These are phyloP conservation scores for Philotrypesis tridentata DNA, from an alignment of 1,140 invertebrate genomes.

Conservation along the genomic window DNA sequence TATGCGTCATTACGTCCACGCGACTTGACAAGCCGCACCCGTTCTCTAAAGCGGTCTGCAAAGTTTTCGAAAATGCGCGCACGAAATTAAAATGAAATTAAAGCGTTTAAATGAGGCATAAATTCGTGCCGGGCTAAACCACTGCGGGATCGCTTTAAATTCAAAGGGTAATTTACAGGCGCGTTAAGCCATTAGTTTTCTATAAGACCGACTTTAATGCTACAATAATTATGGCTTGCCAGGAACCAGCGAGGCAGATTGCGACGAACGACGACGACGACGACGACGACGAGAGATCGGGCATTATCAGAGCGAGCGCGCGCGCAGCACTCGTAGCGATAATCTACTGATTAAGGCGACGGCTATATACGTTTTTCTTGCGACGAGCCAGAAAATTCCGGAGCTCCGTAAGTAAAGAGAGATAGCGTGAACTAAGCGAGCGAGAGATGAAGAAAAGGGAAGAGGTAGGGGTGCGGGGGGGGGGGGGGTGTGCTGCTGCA, in stretches of 20 bases:
- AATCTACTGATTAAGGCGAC: slow-evolving; percentile 24
- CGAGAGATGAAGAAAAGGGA: neutral
- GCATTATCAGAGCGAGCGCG: neutral
- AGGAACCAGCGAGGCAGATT: neutral
- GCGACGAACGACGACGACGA: too few species aligned
- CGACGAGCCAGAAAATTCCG: neutral
- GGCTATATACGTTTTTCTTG: neutral
- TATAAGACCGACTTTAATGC: slow-evolving; percentile 2
- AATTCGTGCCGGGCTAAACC: neutral
- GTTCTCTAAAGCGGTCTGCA: too few species aligned
- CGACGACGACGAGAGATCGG: neutral
- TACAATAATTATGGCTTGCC: slow-evolving; percentile 23
- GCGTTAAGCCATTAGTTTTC: neutral
- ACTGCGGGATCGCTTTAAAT: neutral
- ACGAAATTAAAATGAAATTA: too few species aligned
- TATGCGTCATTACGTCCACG: too few species aligned
- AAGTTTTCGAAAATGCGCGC: too few species aligned
- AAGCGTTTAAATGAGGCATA: neutral
- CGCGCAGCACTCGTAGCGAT: neutral
- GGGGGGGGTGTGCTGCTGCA: neutral
- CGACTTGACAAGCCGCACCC: too few species aligned
- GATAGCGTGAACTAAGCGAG: too few species aligned
- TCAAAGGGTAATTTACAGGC: slow-evolving; percentile 32
- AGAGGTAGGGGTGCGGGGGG: too few species aligned
- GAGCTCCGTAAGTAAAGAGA: neutral